These are phyloP conservation scores for Knipowitschia caucasica DNA, from an alignment of 2,797 vertebrate genomes.

Conservation along the genomic window DNA sequence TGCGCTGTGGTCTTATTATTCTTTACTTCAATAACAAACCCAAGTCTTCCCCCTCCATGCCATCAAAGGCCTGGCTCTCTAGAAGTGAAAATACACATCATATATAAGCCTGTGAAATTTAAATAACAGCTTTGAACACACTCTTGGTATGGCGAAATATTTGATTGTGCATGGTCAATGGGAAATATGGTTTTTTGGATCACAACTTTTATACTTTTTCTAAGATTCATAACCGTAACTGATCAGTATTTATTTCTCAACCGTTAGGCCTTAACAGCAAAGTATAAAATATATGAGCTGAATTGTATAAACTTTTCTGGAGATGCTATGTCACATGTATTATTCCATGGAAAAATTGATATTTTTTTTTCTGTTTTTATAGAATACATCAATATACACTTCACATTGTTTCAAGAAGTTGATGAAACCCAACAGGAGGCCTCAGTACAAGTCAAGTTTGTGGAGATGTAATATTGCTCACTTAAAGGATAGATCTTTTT, in stretches of 20 bases:
- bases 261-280: background rate
- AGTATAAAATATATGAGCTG: background rate
- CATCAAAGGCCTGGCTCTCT: slow-evolving; percentile 72
- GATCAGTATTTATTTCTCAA: background rate
- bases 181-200: slow-evolving; percentile 38
- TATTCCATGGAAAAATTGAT: too few relatives aligned
- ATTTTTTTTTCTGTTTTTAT: too few relatives aligned
- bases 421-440: too few relatives aligned
- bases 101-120: slow-evolving; percentile 72
- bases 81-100: slow-evolving; percentile 75
- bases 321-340: too few relatives aligned
- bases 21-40: slow-evolving; percentile 79
- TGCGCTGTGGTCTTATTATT: slow-evolving; percentile 77
- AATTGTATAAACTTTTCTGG: background rate
- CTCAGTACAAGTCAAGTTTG: too few relatives aligned
- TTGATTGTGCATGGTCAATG: slow-evolving; percentile 39
- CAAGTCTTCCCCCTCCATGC: slow-evolving; percentile 61
- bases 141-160: slow-evolving; percentile 62
- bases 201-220: slow-evolving; percentile 3
- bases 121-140: slow-evolving; percentile 72
- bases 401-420: too few relatives aligned
- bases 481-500: too few relatives aligned
- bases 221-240: background rate
- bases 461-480: too few relatives aligned
- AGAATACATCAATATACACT: too few relatives aligned